These are phyloP conservation scores for Ctenodactylus gundi DNA, from an alignment of 2,113 vertebrate genomes.

Conservation along the genomic window DNA sequence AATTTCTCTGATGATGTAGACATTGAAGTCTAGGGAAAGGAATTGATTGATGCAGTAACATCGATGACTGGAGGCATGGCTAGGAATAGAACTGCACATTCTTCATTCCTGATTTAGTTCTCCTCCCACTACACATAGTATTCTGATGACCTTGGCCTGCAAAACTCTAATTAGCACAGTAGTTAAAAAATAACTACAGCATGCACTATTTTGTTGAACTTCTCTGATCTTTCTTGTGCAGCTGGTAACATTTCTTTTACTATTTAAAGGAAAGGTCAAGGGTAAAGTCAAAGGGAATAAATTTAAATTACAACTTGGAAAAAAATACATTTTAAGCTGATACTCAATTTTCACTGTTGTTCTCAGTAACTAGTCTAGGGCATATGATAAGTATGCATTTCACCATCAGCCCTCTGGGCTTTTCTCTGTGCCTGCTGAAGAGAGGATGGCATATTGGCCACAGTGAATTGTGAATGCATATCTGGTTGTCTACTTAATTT, in stretches of 20 bases:
- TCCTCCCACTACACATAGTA: not conserved
- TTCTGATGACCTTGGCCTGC: not conserved
- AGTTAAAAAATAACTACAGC: not conserved
- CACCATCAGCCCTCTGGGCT: not conserved
- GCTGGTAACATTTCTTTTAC: conserved; percentile 23
- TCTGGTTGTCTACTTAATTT: conserved; percentile 32
- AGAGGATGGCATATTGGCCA: not conserved
- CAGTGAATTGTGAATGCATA: not conserved
- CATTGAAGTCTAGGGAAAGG: conserved; percentile 29
- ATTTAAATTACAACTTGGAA: conserved; percentile 31
- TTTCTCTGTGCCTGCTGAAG: not conserved
- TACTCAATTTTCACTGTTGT: not conserved
- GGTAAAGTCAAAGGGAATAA: not conserved
- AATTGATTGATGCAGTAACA: not conserved
- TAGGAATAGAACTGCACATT: not conserved
- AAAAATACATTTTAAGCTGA: conserved; percentile 19
- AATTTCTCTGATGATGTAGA: not conserved
- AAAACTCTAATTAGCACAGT: not conserved
- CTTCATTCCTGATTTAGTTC: not conserved
- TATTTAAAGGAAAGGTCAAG: not conserved
- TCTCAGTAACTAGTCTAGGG: not conserved
- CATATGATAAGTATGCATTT: not conserved
- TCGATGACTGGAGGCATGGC: not conserved
- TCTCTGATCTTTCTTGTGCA: not conserved
- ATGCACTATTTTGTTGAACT: conserved; percentile 1